phyloP scores from a whole-genome alignment of 2,888 invertebrate species.

The Harpalus rufipes region DNA sequence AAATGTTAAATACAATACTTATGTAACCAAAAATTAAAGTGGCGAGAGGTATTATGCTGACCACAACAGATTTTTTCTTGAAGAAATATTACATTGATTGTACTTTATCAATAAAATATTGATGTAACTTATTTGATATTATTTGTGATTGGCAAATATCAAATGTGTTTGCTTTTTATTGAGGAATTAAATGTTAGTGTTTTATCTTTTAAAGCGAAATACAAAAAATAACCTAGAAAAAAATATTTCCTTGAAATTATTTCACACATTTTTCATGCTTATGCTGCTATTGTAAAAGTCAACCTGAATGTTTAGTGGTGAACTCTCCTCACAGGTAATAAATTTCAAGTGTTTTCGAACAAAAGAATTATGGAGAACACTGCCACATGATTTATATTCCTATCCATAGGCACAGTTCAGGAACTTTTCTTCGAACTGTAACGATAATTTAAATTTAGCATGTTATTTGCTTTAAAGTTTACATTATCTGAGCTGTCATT shows the following conservation, averaged over 20 bases:
- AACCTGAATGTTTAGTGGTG: slow-evolving; percentile 43
- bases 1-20: too few relatives aligned
- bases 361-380: slow-evolving; percentile 34
- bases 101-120: too few relatives aligned
- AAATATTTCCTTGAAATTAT: not conserved
- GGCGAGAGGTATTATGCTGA: too few relatives aligned
- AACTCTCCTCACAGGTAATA: slow-evolving; percentile 41
- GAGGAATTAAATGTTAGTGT: too few relatives aligned
- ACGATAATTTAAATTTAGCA: slow-evolving; percentile 13
- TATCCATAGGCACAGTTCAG: slow-evolving; percentile 19
- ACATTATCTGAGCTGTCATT: slow-evolving; percentile 33
- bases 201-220: too few relatives aligned
- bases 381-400: slow-evolving; percentile 15
- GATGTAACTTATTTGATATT: too few relatives aligned
- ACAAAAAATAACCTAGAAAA: too few relatives aligned
- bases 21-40: too few relatives aligned
- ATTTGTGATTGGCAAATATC: too few relatives aligned
- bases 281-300: not conserved
- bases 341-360: slow-evolving; percentile 48
- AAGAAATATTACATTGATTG: too few relatives aligned
- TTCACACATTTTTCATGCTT: slow-evolving; percentile 37
- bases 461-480: not conserved
- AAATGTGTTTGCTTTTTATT: too few relatives aligned
- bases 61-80: too few relatives aligned
- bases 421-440: slow-evolving; percentile 8